A percentile compares a stretch with the other conserved stretches of the same genome.
These are phyloP conservation scores for Tamias sibiricus DNA, from an alignment of 2,113 vertebrate genomes.

Conservation along the genomic window DNA sequence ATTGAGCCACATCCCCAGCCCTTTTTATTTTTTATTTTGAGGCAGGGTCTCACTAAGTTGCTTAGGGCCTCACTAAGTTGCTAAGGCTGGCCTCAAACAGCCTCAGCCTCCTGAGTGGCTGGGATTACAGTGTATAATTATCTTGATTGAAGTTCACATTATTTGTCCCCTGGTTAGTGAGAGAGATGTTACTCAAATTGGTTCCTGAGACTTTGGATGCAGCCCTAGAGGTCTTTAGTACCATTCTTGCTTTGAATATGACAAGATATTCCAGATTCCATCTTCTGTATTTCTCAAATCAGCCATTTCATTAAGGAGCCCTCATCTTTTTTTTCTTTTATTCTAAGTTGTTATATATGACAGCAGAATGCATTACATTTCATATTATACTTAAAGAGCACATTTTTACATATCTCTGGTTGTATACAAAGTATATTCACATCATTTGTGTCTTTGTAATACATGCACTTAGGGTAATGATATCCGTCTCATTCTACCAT, in stretches of 20 bases:
- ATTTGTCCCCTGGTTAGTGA: not conserved
- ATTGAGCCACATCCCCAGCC: not conserved
- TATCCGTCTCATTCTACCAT: too few relatives aligned
- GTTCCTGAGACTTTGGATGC: not conserved
- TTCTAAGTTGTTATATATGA: too few relatives aligned
- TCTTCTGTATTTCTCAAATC: not conserved
- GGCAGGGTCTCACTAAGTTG: not conserved
- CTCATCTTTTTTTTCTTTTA: too few relatives aligned
- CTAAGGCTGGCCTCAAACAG: not conserved
- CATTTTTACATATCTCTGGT: too few relatives aligned
- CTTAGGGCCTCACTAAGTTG: not conserved
- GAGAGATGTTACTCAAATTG: not conserved
- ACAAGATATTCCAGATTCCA: not conserved
- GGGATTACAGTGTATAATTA: too few relatives aligned
- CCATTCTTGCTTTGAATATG: not conserved
- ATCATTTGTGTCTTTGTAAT: too few relatives aligned
- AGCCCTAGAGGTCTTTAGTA: not conserved
- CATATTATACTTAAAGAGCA: too few relatives aligned
- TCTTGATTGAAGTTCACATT: not conserved
- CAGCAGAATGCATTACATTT: too few relatives aligned
- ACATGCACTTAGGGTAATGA: too few relatives aligned
- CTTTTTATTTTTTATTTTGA: not conserved
- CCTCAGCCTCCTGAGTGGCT: too few relatives aligned
- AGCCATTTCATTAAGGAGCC: not conserved
- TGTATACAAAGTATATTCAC: too few relatives aligned